A percentile compares a stretch with the other conserved stretches of the same genome.
phyloP scores from a whole-genome alignment of 2,113 vertebrate species.

The Rhynchomys soricoides region DNA sequence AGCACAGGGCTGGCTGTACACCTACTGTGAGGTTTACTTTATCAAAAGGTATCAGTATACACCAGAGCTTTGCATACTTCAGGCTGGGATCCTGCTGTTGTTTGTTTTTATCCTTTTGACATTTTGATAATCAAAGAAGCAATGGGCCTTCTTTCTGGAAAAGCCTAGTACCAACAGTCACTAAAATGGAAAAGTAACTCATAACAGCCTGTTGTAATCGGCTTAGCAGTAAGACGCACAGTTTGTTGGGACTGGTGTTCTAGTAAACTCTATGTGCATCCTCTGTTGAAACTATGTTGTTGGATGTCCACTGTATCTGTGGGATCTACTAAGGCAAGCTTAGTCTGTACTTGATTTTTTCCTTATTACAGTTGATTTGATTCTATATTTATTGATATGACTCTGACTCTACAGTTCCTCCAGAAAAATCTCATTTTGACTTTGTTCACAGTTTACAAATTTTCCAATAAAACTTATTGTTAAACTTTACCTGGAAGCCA shows the following conservation, averaged over 20 bases:
- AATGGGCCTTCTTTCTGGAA: conserved; percentile 2
- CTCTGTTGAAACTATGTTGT: not conserved
- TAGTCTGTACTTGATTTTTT: not conserved
- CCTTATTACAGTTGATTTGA: not conserved
- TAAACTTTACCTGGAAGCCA: not conserved
- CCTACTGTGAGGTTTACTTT: not conserved
- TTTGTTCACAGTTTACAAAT: not conserved
- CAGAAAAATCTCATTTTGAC: not conserved
- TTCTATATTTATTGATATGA: conserved; percentile 1
- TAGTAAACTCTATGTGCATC: not conserved
- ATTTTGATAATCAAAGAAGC: conserved; percentile 38
- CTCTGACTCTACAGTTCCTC: not conserved
- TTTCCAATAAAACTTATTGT: conserved; percentile 10
- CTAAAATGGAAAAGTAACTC: not conserved
- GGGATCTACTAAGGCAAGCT: not conserved
- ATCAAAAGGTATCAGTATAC: not conserved
- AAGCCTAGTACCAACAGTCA: not conserved
- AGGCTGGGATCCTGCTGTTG: not conserved
- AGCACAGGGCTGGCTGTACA: not conserved
- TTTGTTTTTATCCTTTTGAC: not conserved
- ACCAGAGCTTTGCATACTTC: not conserved
- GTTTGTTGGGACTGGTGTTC: not conserved
- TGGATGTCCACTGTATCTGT: not conserved
- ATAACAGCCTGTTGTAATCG: not conserved
- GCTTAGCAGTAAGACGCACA: not conserved